Percentiles rank a stretch among this genome's conserved stretches.
Conservation (phyloP, 2,797 vertebrate species). For the Prionace glauca region DNA sequence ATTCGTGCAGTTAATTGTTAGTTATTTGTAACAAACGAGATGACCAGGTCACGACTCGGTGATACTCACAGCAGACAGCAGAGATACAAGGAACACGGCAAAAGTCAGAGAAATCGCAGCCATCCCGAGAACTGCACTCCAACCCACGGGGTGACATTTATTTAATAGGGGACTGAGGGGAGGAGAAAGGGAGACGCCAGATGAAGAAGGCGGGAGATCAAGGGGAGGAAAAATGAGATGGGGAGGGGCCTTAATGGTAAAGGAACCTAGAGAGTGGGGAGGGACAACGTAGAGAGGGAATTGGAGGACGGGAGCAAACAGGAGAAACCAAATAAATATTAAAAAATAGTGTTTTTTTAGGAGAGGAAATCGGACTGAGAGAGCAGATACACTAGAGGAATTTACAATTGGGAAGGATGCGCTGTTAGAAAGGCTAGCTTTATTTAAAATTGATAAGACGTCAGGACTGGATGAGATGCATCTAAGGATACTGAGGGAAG, state of each 20-base stretch:
- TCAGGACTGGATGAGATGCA: too few relatives aligned
- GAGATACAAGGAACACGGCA: not conserved
- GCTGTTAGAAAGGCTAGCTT: too few relatives aligned
- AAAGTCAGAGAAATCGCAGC: not conserved
- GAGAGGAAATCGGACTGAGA: not conserved
- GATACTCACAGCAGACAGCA: constrained; percentile 5
- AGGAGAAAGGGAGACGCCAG: not conserved
- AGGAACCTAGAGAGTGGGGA: not conserved
- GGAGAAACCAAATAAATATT: not conserved
- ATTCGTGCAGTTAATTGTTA: not conserved
- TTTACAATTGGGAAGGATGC: too few relatives aligned
- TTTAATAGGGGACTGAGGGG: not conserved
- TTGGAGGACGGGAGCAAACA: not conserved
- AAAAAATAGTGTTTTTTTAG: too few relatives aligned
- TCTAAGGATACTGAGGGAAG: too few relatives aligned
- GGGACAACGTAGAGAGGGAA: not conserved
- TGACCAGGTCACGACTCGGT: not conserved
- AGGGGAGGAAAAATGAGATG: too few relatives aligned
- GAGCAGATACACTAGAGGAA: too few relatives aligned
- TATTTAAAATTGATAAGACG: too few relatives aligned
- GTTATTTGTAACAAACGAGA: not conserved
- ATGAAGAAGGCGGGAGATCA: not conserved
- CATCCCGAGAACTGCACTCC: not conserved
- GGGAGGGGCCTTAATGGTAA: not conserved
- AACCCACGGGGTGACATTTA: not conserved